Conservation (phyloP, 2,113 vertebrate species). For the Peromyscus maniculatus region DNA sequence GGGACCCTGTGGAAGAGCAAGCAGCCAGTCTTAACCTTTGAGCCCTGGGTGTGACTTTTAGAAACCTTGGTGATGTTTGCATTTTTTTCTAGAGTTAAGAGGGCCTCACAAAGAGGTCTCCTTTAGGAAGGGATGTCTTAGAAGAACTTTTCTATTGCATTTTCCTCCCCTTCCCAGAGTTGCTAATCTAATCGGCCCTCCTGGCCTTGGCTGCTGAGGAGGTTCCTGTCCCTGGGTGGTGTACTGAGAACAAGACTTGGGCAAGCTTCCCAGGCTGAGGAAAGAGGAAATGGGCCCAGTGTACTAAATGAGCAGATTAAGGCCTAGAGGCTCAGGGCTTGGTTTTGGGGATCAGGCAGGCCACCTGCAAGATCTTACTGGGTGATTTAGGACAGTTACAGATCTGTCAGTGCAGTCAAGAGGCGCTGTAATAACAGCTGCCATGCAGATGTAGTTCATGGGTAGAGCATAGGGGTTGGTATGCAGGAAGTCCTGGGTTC, state of each 20-base stretch:
- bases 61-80: neutral
- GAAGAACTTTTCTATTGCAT: conserved; percentile 12
- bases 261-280: neutral
- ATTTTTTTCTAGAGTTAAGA: neutral
- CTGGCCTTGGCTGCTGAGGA: neutral
- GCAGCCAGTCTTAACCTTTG: neutral
- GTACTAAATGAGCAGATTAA: neutral
- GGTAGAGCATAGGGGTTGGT: neutral
- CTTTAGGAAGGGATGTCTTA: neutral
- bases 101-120: neutral
- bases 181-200: neutral
- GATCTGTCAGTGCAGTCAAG: neutral
- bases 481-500: neutral
- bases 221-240: neutral
- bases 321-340: neutral
- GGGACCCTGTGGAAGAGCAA: no score
- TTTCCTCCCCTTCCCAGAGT: neutral
- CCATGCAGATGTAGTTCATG: neutral
- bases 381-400: neutral
- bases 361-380: neutral
- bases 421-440: neutral
- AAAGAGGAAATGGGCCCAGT: neutral
- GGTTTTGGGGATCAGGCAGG: neutral
- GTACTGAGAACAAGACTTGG: neutral
- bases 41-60: neutral